These are phyloP conservation scores for Podabrus alpinus DNA, from an alignment of 2,888 invertebrate genomes.

Conservation along the genomic window DNA sequence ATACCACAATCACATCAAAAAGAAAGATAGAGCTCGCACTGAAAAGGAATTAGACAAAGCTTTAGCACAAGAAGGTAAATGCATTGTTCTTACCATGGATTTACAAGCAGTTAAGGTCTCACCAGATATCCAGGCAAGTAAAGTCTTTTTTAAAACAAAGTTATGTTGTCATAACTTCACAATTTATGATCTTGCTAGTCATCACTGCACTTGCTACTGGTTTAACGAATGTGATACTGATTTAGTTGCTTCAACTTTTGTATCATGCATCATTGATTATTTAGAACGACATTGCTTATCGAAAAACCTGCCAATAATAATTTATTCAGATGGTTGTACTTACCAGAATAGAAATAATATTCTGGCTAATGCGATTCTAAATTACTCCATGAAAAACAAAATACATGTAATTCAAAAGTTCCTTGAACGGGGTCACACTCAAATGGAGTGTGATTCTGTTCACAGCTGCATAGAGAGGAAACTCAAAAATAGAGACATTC, in stretches of 20 bases:
- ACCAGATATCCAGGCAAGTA: constrained; percentile 25
- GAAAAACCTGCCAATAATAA: background rate
- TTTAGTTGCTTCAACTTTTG: too few species aligned
- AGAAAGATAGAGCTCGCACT: constrained; percentile 18
- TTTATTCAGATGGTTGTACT: constrained; percentile 6
- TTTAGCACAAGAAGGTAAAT: constrained; percentile 10
- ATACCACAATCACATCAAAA: constrained; percentile 11
- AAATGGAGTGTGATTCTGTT: background rate
- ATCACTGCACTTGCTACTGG: too few species aligned
- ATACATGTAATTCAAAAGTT: too few species aligned
- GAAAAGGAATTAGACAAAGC: constrained; percentile 27
- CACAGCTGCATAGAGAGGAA: background rate
- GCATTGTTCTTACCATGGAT: constrained; percentile 23
- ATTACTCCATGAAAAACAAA: background rate
- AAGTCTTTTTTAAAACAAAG: constrained; percentile 37
- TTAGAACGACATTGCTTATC: background rate
- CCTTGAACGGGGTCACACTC: too few species aligned
- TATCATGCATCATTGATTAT: too few species aligned
- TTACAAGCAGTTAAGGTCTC: constrained; percentile 29
- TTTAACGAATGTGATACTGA: too few species aligned
- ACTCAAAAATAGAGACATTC: background rate
- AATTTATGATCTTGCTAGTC: constrained; percentile 36
- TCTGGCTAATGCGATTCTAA: background rate
- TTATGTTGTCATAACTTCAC: too few species aligned
- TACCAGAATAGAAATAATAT: constrained; percentile 6